phyloP scores from a whole-genome alignment of 2,113 vertebrate genomes.

The Crypturellus undulatus region DNA sequence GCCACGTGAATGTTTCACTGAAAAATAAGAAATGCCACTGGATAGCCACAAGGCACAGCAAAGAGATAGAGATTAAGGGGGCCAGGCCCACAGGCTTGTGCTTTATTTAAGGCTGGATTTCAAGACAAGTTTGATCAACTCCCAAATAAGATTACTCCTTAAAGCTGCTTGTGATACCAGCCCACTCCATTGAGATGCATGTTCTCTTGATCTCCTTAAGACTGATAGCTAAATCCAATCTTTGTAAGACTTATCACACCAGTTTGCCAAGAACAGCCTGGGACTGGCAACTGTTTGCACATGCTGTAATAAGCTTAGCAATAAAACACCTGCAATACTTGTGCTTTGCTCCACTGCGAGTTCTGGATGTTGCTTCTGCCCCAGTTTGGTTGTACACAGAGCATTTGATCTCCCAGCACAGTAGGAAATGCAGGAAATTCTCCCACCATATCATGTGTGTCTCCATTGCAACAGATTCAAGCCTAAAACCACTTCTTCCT shows the following conservation, averaged over 20 bases:
- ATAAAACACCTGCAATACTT: conserved; percentile 9
- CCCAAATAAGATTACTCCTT: conserved; percentile 33
- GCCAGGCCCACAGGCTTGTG: background rate
- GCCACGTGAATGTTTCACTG: background rate
- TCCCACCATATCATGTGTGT: too few relatives aligned
- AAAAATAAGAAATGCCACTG: background rate
- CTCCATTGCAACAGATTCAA: too few relatives aligned
- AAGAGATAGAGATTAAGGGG: background rate
- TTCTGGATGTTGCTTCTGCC: background rate
- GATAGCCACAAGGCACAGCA: background rate
- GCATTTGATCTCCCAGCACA: rapidly evolving
- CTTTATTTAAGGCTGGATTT: background rate
- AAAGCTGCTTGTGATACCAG: conserved; percentile 14
- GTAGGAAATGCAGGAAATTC: background rate
- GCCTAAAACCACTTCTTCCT: background rate
- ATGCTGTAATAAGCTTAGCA: background rate
- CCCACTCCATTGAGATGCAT: background rate
- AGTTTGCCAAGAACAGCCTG: background rate
- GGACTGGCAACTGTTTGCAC: background rate
- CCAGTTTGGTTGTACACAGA: rapidly evolving
- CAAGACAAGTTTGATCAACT: background rate
- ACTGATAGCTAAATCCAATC: background rate
- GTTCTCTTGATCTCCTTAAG: background rate
- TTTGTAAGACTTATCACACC: background rate
- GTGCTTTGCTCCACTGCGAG: background rate